Evolutionary conservation across 2,888 invertebrate species (phyloP).

Genomic region (Hemistola chrysoprasaria): DNA sequence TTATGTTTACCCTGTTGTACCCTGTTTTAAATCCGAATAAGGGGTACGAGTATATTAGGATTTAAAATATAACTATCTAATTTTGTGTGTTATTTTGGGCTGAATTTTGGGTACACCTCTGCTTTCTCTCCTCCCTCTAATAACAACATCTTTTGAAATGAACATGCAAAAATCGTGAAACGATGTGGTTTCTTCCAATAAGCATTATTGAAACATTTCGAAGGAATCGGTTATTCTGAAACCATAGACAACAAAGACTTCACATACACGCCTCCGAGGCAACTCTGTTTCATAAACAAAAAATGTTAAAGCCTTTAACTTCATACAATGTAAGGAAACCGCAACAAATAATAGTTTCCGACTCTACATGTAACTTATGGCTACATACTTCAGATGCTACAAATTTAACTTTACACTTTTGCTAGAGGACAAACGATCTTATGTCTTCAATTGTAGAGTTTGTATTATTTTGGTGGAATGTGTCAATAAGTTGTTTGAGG

Average conservation of each 20-base stretch:
- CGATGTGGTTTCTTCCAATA: neutral
- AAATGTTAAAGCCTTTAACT: constrained; percentile 60
- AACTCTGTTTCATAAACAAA: constrained; percentile 56
- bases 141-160: too few species aligned
- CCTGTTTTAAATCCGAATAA: too few species aligned
- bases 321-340: constrained; percentile 71
- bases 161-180: too few species aligned
- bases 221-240: constrained; percentile 35
- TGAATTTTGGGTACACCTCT: too few species aligned
- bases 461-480: constrained; percentile 14
- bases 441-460: constrained; percentile 15
- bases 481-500: constrained; percentile 32
- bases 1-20: too few species aligned
- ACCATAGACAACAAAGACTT: constrained; percentile 15
- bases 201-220: constrained; percentile 23
- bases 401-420: constrained; percentile 23
- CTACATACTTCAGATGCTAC: constrained; percentile 66
- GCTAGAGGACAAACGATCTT: constrained; percentile 11
- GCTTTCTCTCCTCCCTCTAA: too few species aligned
- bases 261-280: constrained; percentile 44
- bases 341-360: constrained; percentile 76
- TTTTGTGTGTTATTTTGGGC: too few species aligned
- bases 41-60: too few species aligned
- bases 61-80: too few species aligned
- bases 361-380: constrained; percentile 71